A percentile compares a stretch with the other conserved stretches of the same genome.
Evolutionary conservation across 64 coral and sea anemone genomes (phyloP).

Genomic region (Montipora cactus): DNA sequence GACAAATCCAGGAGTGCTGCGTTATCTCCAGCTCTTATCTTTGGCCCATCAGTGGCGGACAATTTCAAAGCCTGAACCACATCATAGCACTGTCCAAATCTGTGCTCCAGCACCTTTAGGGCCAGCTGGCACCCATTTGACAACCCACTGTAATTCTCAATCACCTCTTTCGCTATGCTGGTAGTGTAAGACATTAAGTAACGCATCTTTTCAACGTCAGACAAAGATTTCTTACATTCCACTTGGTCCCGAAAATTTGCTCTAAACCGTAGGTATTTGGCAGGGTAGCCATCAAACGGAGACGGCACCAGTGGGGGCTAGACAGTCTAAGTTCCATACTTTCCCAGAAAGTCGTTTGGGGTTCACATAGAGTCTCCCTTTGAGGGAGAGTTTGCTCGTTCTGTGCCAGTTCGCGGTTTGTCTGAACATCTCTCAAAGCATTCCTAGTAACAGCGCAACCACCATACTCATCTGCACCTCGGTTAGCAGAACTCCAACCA

Average conservation of each 20-base stretch:
- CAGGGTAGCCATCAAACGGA: constrained; percentile 40
- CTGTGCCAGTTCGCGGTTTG: too few relatives aligned
- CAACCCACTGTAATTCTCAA: constrained; percentile 62
- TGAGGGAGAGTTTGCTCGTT: too few relatives aligned
- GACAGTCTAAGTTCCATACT: constrained; percentile 53
- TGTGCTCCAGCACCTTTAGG: constrained; percentile 13
- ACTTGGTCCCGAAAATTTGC: constrained; percentile 56
- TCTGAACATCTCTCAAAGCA: too few relatives aligned
- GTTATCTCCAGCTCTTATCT: background rate
- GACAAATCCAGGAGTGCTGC: constrained; percentile 49
- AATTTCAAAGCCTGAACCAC: too few relatives aligned
- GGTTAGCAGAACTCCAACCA: too few relatives aligned
- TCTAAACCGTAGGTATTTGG: constrained; percentile 42
- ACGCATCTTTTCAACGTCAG: constrained; percentile 47
- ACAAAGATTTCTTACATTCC: constrained; percentile 49
- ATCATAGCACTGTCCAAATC: too few relatives aligned
- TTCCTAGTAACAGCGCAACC: too few relatives aligned
- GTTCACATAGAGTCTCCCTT: too few relatives aligned
- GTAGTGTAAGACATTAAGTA: constrained; percentile 59
- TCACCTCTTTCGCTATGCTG: constrained; percentile 35
- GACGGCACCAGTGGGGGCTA: constrained; percentile 41
- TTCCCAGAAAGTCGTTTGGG: too few relatives aligned
- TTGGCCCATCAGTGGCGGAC: too few relatives aligned
- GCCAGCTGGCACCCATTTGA: constrained; percentile 57
- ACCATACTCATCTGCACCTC: too few relatives aligned